These are phyloP conservation scores for Halcyon smyrnensis DNA, from an alignment of 2,797 vertebrate genomes.

Conservation along the genomic window DNA sequence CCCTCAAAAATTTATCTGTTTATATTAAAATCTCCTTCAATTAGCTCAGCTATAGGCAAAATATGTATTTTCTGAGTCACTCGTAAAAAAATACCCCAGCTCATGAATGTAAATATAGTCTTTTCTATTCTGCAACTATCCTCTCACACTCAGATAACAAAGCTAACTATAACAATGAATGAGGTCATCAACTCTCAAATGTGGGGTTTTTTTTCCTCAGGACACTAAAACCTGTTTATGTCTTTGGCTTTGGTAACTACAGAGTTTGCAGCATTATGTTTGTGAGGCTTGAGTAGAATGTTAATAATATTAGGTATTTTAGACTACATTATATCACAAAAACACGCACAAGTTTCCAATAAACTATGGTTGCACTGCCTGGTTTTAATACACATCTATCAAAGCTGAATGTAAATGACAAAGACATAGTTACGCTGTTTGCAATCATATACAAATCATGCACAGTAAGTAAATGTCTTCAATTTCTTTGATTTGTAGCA, in stretches of 20 bases:
- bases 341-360: neutral
- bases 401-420: neutral
- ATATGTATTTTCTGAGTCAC: neutral
- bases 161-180: conserved; percentile 64
- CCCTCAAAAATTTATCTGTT: neutral
- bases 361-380: neutral
- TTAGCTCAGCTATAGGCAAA: neutral
- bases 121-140: neutral
- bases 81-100: neutral
- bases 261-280: conserved; percentile 70
- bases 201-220: neutral
- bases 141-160: conserved; percentile 13
- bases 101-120: neutral
- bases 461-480: neutral
- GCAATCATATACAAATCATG: neutral
- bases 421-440: neutral
- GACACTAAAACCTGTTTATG: conserved; percentile 27
- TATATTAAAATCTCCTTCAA: neutral
- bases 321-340: conserved; percentile 38
- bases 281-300: conserved; percentile 64
- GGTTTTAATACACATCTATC: neutral
- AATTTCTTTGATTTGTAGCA: neutral
- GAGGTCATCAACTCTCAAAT: conserved; percentile 28
- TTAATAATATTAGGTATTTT: conserved; percentile 70
- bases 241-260: conserved; percentile 71